Base-by-base conservation (phyloP, 1,140 invertebrate species). In the Oryctes rhinoceros region DNA sequence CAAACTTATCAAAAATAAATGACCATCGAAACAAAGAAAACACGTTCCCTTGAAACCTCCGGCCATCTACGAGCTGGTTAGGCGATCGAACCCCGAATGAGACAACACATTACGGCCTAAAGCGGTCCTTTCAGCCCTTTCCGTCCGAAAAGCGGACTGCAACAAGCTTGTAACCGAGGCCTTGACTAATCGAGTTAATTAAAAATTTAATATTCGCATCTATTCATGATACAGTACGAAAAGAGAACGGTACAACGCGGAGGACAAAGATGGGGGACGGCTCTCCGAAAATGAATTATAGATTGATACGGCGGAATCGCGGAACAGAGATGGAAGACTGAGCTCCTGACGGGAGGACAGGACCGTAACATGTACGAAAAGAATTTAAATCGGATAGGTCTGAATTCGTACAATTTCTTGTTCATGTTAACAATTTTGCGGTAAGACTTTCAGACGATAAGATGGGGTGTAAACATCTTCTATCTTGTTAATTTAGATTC, bases 171-270 rank as follows among this genome's bases (percentile, higher is more conserved):
- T 76, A 76, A 76, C 75, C 75, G 47, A 76, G 75, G 47, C 47
- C 47, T 59, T 78, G 49, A 78, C 77, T 78, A 80, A 79, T 80
- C 35, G 53, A 78, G 76, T 80, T 82, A 83, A 83, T 83, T 79
- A 81, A 84, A 84, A 83, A 82, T 81, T 82, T 81, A 84, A 83
- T 83, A 81, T 81, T 83, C 76, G 65, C 76, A 81, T 81, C 80
- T 84, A 82, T 84, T 83, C 83, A 83, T 82, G 83, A 82, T 82
- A 83, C 78, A 79, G 75, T 71, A 71, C 65, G 10, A 24, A 71
- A 13, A 35, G 24, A 71, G 65, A 71, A 10, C 11, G 65, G 24
- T 30, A 30, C 11, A 71, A 37, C 35, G 3, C 11, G 65, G 11
- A 1, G 10, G 65, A 71, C 11, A 37, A 20, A n/a, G 75, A 76